Evolutionary conservation across 2,888 invertebrate genomes (phyloP).

Genomic region (Nomada ferruginata): DNA sequence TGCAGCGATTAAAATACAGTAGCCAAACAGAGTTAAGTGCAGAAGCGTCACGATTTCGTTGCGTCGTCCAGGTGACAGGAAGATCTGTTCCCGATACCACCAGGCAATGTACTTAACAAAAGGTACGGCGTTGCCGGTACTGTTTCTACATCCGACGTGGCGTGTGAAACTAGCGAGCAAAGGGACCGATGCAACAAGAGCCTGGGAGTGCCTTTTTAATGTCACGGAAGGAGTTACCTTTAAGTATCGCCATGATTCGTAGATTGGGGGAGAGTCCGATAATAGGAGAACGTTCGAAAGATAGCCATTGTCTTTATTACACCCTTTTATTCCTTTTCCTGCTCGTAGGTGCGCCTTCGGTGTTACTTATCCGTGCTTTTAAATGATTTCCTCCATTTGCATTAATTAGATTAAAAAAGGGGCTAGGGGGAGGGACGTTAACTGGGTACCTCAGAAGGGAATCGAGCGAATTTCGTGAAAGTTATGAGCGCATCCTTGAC

Average conservation of each 20-base stretch:
- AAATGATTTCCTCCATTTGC: too few relatives aligned
- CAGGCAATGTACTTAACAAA: conserved; percentile 21
- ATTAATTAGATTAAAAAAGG: too few relatives aligned
- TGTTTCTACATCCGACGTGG: conserved; percentile 69
- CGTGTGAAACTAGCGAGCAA: conserved; percentile 67
- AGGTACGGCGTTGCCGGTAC: conserved; percentile 45
- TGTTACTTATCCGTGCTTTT: background rate
- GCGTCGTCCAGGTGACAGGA: conserved; percentile 16
- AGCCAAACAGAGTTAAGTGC: too few relatives aligned
- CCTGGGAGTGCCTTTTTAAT: conserved; percentile 78
- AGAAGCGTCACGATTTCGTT: too few relatives aligned
- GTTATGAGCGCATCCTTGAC: conserved; percentile 30
- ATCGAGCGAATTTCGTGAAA: conserved; percentile 29
- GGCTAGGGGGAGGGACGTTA: too few relatives aligned
- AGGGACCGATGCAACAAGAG: conserved; percentile 68
- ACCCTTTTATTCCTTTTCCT: background rate
- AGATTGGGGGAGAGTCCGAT: conserved; percentile 66
- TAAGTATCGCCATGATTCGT: conserved; percentile 68
- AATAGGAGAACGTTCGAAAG: conserved; percentile 52
- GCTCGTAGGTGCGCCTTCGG: background rate
- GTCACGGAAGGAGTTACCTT: conserved; percentile 77
- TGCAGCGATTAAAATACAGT: too few relatives aligned
- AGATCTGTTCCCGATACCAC: conserved; percentile 32
- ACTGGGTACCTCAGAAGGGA: conserved; percentile 11
- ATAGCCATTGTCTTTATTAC: conserved; percentile 46